Evolutionary conservation across 2,888 invertebrate genomes (phyloP).

Genomic region (Beris chalybata): DNA sequence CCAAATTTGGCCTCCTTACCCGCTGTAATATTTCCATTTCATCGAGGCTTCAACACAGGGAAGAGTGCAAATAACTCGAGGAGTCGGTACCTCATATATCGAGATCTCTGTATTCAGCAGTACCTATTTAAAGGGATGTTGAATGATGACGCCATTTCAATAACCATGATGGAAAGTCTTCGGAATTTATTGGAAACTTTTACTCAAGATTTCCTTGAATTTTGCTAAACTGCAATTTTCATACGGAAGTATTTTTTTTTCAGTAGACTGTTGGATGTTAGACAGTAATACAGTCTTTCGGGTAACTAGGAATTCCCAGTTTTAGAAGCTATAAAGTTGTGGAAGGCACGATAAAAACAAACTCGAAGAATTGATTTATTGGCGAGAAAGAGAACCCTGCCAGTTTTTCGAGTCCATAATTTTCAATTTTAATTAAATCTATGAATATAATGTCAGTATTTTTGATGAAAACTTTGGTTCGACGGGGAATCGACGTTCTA

Average conservation of each 20-base stretch:
- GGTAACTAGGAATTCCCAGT: too few species aligned
- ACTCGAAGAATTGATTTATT: neutral
- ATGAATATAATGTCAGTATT: slow-evolving; percentile 2
- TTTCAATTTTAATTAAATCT: slow-evolving; percentile 28
- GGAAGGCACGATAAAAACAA: slow-evolving; percentile 14
- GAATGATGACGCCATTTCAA: too few species aligned
- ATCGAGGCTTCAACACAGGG: too few species aligned
- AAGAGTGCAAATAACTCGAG: too few species aligned
- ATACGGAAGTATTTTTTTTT: neutral
- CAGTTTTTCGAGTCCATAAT: slow-evolving; percentile 21
- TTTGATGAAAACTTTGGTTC: neutral
- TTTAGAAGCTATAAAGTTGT: slow-evolving; percentile 5
- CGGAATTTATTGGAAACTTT: neutral
- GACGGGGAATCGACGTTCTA: too few species aligned
- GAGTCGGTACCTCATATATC: too few species aligned
- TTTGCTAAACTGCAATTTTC: slow-evolving; percentile 8
- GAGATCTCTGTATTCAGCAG: too few species aligned
- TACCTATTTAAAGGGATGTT: too few species aligned
- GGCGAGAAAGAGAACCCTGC: slow-evolving; percentile 17
- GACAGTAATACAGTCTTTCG: too few species aligned
- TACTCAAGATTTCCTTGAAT: neutral
- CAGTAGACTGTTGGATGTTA: neutral
- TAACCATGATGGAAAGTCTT: neutral
- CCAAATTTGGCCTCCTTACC: too few species aligned
- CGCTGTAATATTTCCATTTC: too few species aligned